These are phyloP conservation scores for Gonioctena quinquepunctata DNA, from an alignment of 1,140 invertebrate species.

Conservation along the genomic window DNA sequence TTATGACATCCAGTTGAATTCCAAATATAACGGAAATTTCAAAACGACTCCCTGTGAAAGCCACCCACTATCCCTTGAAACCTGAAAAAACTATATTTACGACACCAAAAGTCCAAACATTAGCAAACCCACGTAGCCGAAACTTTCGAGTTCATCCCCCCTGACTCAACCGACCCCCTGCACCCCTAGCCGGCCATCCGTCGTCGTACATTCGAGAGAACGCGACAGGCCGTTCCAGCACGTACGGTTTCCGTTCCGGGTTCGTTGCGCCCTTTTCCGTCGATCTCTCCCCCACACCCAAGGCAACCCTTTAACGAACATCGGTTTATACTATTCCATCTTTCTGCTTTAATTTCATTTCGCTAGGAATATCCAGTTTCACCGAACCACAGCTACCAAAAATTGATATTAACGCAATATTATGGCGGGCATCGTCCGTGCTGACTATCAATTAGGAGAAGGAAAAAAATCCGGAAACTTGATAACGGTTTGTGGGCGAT, in stretches of 20 bases:
- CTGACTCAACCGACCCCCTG: not conserved
- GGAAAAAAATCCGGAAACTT: not conserved
- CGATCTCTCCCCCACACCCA: not conserved
- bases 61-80: not conserved
- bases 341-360: slow-evolving; percentile 41
- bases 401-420: not conserved
- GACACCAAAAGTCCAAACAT: slow-evolving; percentile 11
- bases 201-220: slow-evolving; percentile 14
- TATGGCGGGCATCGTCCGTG: not conserved
- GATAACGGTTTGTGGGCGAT: not conserved
- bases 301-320: slow-evolving; percentile 29
- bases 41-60: too few species aligned
- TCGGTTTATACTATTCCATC: slow-evolving; percentile 37
- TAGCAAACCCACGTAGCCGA: slow-evolving; percentile 4
- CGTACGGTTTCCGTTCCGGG: slow-evolving; percentile 20
- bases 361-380: slow-evolving; percentile 12
- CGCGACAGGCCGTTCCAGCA: slow-evolving; percentile 20
- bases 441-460: not conserved
- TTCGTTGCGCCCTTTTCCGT: slow-evolving; percentile 13
- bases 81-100: not conserved
- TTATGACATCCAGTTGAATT: too few species aligned
- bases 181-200: slow-evolving; percentile 6
- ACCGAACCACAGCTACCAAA: too few species aligned
- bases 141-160: slow-evolving; percentile 4
- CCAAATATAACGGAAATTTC: too few species aligned